phyloP scores from a whole-genome alignment of 1,140 invertebrate genomes.

The Phortica variegata region DNA sequence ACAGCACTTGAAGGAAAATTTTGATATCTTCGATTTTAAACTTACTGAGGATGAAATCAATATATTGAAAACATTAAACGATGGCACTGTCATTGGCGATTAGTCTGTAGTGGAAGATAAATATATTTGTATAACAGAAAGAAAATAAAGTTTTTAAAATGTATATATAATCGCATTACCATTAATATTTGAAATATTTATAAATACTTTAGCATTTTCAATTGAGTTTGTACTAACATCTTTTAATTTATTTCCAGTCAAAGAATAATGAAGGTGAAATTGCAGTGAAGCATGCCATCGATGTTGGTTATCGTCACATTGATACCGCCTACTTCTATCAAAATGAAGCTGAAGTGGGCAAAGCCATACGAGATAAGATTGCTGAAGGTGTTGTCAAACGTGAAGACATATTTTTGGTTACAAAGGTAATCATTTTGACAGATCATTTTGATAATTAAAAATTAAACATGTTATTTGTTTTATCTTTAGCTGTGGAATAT shows the following conservation, averaged over 20 bases:
- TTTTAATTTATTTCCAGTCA: conserved; percentile 58
- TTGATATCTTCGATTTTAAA: conserved; percentile 75
- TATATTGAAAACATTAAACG: conserved; percentile 62
- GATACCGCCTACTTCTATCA: conserved; percentile 80
- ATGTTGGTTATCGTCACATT: conserved; percentile 78
- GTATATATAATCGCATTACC: no score
- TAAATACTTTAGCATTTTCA: no score
- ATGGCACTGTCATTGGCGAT: no score
- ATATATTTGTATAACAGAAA: no score
- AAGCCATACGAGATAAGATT: conserved; percentile 67
- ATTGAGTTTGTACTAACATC: neutral
- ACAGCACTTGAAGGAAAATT: conserved; percentile 71
- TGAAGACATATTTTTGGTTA: conserved; percentile 83
- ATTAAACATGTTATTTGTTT: no score
- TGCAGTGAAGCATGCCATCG: conserved; percentile 70
- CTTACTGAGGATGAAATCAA: conserved; percentile 66
- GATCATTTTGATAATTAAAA: no score
- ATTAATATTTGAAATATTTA: no score
- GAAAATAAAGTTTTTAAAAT: no score
- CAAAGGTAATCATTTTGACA: conserved; percentile 63
- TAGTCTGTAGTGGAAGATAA: no score
- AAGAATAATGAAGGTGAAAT: conserved; percentile 65
- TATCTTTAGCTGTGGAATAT: conserved; percentile 58
- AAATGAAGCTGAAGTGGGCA: conserved; percentile 77
- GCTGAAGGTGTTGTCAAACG: conserved; percentile 67